These are phyloP conservation scores for Diplazon laetatorius DNA, from an alignment of 2,888 invertebrate species.

Conservation along the genomic window DNA sequence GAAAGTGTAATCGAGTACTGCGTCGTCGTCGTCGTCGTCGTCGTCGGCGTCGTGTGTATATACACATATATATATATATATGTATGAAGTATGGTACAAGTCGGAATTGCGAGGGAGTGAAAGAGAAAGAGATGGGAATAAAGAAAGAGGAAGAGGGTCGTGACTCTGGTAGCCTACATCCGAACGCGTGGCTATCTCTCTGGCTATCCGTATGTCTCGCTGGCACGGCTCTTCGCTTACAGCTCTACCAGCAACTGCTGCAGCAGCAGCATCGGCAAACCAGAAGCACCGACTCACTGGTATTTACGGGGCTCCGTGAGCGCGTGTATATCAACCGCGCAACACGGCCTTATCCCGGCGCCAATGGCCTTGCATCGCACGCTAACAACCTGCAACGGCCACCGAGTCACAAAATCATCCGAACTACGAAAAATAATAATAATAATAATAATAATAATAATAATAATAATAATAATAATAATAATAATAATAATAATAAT, in stretches of 20 bases:
- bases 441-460: background rate
- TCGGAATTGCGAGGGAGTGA: conserved; percentile 57
- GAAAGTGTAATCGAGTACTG: conserved; percentile 53
- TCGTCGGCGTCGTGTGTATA: no score
- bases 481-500: no score
- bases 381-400: conserved; percentile 23
- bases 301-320: conserved; percentile 68
- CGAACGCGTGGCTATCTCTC: conserved; percentile 72
- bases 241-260: conserved; percentile 64
- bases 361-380: conserved; percentile 47
- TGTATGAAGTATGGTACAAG: conserved; percentile 35
- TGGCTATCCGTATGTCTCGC: conserved; percentile 67
- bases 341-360: conserved; percentile 41
- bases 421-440: background rate
- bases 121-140: conserved; percentile 59
- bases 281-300: conserved; percentile 72
- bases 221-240: conserved; percentile 64
- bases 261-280: conserved; percentile 61
- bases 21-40: conserved; percentile 20
- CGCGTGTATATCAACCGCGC: conserved; percentile 57
- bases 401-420: background rate
- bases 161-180: conserved; percentile 82
- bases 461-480: no score
- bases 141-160: conserved; percentile 74
- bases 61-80: no score